These are phyloP conservation scores for Drosophila baimaii DNA, from an alignment of 1,140 invertebrate genomes.

Conservation along the genomic window DNA sequence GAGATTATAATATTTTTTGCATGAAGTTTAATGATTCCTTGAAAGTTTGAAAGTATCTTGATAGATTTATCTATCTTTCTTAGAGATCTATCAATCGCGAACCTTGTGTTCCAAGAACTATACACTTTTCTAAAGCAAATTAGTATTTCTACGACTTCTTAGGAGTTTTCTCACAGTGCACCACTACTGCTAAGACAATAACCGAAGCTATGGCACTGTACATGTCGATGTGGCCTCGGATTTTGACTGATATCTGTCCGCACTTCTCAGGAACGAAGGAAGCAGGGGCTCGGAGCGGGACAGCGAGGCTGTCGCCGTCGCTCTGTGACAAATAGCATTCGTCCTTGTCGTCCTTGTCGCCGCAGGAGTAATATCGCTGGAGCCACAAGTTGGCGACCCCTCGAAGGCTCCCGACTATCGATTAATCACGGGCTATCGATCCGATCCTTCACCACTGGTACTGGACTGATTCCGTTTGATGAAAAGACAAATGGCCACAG, in stretches of 20 bases:
- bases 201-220: constrained; percentile 73
- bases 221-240: constrained; percentile 71
- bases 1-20: too few species aligned
- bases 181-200: constrained; percentile 62
- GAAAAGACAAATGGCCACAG: constrained; percentile 42
- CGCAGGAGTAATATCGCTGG: constrained; percentile 21
- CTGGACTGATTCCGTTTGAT: constrained; percentile 35
- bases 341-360: constrained; percentile 27
- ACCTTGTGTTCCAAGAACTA: too few species aligned
- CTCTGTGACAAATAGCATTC: constrained; percentile 64
- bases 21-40: too few species aligned
- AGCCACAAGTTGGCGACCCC: constrained; percentile 50
- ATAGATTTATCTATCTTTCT: too few species aligned
- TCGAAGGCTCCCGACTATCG: constrained; percentile 34
- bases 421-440: constrained; percentile 45
- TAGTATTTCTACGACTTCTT: neutral
- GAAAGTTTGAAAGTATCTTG: too few species aligned
- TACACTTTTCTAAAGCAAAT: too few species aligned
- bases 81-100: too few species aligned
- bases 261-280: neutral
- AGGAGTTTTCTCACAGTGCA: constrained; percentile 10
- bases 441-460: constrained; percentile 17
- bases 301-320: constrained; percentile 45
- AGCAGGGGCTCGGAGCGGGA: too few species aligned
- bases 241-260: constrained; percentile 68